Evolutionary conservation across 64 coral and sea anemone genomes (phyloP).

Genomic region (Dendrophyllia cribrosa): DNA sequence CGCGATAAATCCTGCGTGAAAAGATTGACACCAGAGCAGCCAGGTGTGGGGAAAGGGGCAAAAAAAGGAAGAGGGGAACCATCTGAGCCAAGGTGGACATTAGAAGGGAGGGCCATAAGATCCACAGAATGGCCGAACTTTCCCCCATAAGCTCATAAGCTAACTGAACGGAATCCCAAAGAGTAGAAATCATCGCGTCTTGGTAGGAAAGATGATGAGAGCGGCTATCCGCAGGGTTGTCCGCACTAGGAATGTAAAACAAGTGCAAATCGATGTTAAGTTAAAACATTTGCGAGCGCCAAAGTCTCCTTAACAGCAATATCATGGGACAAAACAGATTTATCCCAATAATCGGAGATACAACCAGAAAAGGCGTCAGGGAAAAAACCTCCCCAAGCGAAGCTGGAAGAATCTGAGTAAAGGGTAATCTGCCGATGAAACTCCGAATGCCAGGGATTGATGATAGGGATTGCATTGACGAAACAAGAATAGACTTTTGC

Average conservation of each 20-base stretch:
- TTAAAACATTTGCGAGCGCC: no score
- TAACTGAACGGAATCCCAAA: neutral
- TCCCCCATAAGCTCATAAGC: neutral
- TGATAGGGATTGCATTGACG: no score
- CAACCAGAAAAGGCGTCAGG: no score
- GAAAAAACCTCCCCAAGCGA: no score
- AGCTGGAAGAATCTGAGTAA: no score
- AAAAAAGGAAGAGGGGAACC: neutral
- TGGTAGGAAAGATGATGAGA: neutral
- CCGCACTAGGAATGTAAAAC: neutral
- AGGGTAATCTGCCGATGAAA: no score
- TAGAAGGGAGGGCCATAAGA: slow-evolving; percentile 1
- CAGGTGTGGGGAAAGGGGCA: neutral
- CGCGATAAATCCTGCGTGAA: neutral
- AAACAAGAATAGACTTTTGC: no score
- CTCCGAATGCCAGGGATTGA: no score
- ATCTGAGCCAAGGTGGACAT: neutral
- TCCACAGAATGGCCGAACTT: neutral
- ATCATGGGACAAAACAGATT: no score
- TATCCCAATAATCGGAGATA: no score
- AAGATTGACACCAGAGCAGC: neutral
- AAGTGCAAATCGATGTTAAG: neutral
- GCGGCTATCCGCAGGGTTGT: neutral
- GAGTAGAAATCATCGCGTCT: neutral
- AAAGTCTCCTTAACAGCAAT: no score